phyloP scores from a whole-genome alignment of 92 coral and sea anemone genomes.

The Zoanthus sociatus region DNA sequence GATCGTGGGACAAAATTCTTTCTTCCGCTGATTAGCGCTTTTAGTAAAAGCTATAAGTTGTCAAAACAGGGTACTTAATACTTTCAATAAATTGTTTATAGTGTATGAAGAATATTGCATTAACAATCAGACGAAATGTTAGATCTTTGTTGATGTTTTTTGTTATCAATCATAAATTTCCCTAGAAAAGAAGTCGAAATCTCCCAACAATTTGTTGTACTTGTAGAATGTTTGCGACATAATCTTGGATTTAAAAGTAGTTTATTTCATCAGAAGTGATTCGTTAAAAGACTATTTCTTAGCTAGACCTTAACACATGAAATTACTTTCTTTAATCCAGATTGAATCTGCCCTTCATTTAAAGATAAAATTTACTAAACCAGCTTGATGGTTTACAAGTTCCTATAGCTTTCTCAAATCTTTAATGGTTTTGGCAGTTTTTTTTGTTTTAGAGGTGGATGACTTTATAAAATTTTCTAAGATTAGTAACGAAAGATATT shows the following conservation, averaged over 20 bases:
- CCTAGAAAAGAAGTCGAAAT: not conserved
- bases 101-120: not conserved
- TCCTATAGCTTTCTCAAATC: not conserved
- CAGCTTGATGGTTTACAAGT: not conserved
- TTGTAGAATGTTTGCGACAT: not conserved
- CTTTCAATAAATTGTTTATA: not conserved
- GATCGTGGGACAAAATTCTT: slow-evolving; percentile 9
- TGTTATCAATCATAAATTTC: not conserved
- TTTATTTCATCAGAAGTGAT: not conserved
- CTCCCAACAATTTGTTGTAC: not conserved
- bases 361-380: not conserved
- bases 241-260: not conserved
- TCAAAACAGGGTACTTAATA: not conserved
- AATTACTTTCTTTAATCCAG: not conserved
- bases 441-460: not conserved
- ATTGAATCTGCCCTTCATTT: not conserved
- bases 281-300: not conserved
- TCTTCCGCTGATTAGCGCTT: not conserved
- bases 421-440: not conserved
- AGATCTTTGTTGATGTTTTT: slow-evolving; percentile 15
- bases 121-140: not conserved
- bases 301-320: not conserved
- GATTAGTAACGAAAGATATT: not conserved
- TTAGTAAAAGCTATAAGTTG: not conserved
- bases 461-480: not conserved